Base-by-base conservation (phyloP, 2,888 invertebrate genomes). In the Eledone cirrhosa region DNA sequence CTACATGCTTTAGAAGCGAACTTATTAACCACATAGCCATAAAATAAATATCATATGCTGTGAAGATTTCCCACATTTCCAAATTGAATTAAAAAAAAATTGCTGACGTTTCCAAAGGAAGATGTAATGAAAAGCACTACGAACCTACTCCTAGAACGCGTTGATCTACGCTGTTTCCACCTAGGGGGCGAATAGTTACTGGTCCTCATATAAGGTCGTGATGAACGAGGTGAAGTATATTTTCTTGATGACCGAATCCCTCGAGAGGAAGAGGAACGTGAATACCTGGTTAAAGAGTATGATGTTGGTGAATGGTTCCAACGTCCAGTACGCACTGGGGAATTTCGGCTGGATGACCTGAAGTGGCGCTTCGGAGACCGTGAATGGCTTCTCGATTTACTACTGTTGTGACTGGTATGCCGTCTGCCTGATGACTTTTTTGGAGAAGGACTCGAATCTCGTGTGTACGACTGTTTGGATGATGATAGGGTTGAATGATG, bases 321-420 rank as follows among this genome's bases (percentile, higher is more conserved):
- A 8, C 72, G 72, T 41, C 72, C 31, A 41, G 8, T 11, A 5
- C 72, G 72, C 33, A 33, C 72, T n/a, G 72, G 72, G 19, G 76
- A 48, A 41, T 24, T 22, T 16, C 48, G 41, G 76, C 76, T 48
- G 11, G 48, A 24, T 47, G 76, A 76, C 41, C 76, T 33, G 11
- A 48, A 47, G 24, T 76, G 47, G 29, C 76, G 41, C 11, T 47
- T 33, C 11, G 76, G 76, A 5, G 76, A 76, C 8, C 29, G 47
- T 76, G 76, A 76, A 76, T 47, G 76, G 22, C 76, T 76, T 27
- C 76, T 76, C 29, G 76, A 76, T 47, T 76, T 76, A 14, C 76
- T 76, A 48, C 72, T 72, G 72, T 41, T 31, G n/a, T 41, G 72
- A 29, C 72, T 72, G 22, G 72, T 41, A n/a, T 41, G 72, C 31